These are phyloP conservation scores for Agriotes lineatus DNA, from an alignment of 2,888 invertebrate genomes.

Conservation along the genomic window DNA sequence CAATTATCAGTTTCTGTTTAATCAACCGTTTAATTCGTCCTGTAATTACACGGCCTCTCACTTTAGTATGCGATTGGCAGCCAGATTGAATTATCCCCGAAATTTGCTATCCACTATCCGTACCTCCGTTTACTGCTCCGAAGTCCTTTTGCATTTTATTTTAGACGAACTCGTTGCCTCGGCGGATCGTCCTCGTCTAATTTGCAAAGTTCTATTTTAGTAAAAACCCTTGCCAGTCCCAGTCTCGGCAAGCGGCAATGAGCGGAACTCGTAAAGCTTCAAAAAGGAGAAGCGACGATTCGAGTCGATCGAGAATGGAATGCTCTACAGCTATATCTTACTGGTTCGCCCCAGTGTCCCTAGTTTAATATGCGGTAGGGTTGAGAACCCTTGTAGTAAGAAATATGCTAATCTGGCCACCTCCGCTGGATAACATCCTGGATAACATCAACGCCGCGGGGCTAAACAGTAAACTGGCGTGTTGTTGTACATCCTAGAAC, in stretches of 20 bases:
- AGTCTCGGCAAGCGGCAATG: too few species aligned
- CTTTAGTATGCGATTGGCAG: constrained; percentile 32
- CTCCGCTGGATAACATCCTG: constrained; percentile 31
- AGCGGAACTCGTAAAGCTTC: too few species aligned
- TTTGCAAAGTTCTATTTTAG: too few species aligned
- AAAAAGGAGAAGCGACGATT: too few species aligned
- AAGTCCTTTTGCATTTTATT: neutral
- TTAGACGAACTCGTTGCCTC: too few species aligned
- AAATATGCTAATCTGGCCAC: constrained; percentile 37
- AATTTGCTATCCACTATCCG: constrained; percentile 26
- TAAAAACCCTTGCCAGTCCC: too few species aligned
- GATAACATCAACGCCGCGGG: constrained; percentile 36
- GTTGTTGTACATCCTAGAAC: constrained; percentile 4
- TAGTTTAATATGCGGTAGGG: constrained; percentile 38
- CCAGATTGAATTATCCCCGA: constrained; percentile 26
- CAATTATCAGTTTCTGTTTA: constrained; percentile 50
- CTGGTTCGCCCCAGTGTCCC: constrained; percentile 13
- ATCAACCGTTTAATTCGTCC: constrained; percentile 48
- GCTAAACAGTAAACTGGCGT: constrained; percentile 18
- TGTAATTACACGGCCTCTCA: constrained; percentile 39
- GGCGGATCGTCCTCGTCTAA: too few species aligned
- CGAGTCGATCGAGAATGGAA: too few species aligned
- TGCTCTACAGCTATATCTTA: too few species aligned
- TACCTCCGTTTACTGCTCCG: neutral
- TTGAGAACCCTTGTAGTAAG: constrained; percentile 23